These are phyloP conservation scores for Brachionus rotundiformis DNA, from an alignment of 1,140 invertebrate species.

Conservation along the genomic window DNA sequence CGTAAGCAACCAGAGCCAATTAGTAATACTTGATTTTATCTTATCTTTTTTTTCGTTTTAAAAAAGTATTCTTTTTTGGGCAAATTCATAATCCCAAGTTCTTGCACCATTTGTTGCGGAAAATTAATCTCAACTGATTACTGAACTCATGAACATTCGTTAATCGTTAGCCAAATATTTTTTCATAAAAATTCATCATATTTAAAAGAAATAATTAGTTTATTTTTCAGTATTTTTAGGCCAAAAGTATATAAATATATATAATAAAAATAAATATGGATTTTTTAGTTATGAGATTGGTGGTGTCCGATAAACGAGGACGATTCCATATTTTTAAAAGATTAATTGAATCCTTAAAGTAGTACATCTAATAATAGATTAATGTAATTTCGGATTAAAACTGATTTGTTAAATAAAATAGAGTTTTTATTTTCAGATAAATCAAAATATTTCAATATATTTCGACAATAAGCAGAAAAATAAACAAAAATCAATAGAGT, in stretches of 20 bases:
- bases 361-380: background rate
- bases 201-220: too few relatives aligned
- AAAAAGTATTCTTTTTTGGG: background rate
- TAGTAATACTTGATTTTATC: background rate
- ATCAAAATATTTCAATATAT: slow-evolving; percentile 6
- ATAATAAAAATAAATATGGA: too few relatives aligned
- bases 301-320: background rate
- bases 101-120: background rate
- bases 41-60: background rate
- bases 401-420: background rate
- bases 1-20: background rate
- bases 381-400: slow-evolving; percentile 1
- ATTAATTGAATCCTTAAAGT: slow-evolving; percentile 20
- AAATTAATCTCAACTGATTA: background rate
- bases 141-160: background rate
- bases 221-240: too few relatives aligned
- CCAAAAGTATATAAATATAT: too few relatives aligned
- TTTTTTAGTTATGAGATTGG: background rate
- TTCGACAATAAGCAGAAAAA: background rate
- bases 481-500: slow-evolving; percentile 11
- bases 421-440: slow-evolving; percentile 4
- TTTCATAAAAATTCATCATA: too few relatives aligned
- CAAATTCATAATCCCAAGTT: background rate
- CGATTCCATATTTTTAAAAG: background rate
- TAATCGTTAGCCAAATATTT: too few relatives aligned